Conservation (phyloP, 1,140 invertebrate genomes). For the Scylla paramamosain region DNA sequence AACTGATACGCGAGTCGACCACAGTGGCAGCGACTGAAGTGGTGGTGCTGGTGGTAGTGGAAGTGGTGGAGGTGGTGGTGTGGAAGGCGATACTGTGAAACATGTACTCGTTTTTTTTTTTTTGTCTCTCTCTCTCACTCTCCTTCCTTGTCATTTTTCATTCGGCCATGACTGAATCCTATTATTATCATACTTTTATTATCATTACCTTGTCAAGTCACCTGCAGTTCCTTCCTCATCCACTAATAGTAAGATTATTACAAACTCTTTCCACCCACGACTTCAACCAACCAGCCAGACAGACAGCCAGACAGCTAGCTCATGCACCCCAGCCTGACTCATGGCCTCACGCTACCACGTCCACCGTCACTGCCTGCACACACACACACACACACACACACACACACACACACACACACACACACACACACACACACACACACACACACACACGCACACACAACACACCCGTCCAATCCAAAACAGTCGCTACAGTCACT, state of each 20-base stretch:
- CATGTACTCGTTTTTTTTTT: neutral
- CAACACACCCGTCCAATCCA: too few relatives aligned
- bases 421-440: too few relatives aligned
- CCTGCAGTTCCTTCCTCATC: neutral
- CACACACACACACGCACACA: too few relatives aligned
- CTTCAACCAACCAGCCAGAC: neutral
- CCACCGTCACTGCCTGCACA: neutral
- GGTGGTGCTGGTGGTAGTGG: neutral
- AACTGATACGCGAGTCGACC: constrained; percentile 50
- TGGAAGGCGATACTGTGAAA: neutral
- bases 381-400: too few relatives aligned
- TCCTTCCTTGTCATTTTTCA: neutral
- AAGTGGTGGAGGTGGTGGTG: neutral
- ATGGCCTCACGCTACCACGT: neutral
- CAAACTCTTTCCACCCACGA: neutral
- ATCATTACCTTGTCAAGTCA: neutral
- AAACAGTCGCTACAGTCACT: too few relatives aligned
- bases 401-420: too few relatives aligned
- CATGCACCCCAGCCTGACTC: neutral
- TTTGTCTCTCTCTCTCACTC: neutral
- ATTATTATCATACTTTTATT: neutral
- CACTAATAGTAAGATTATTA: neutral
- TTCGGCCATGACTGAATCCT: neutral
- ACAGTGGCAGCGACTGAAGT: neutral
- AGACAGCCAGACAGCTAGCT: neutral